phyloP scores from a whole-genome alignment of 2,888 invertebrate genomes.

The Protophormia terraenovae region DNA sequence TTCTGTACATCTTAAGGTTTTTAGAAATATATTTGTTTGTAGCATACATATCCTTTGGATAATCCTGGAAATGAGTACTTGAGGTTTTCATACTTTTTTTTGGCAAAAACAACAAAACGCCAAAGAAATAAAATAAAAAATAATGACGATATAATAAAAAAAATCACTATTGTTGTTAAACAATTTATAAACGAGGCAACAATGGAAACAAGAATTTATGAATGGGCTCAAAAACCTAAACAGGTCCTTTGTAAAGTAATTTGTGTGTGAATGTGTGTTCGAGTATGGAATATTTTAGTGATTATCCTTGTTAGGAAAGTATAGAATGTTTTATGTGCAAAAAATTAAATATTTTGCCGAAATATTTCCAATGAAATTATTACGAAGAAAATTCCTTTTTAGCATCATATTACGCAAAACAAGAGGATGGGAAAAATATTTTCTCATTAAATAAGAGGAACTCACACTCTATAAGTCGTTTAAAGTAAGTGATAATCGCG shows the following conservation, averaged over 20 bases:
- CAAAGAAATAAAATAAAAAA: constrained; percentile 3
- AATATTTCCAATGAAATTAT: constrained; percentile 42
- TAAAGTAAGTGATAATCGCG: constrained; percentile 66
- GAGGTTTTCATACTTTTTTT: constrained; percentile 56
- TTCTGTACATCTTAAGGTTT: not conserved
- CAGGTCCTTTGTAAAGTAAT: constrained; percentile 51
- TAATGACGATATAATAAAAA: constrained; percentile 45
- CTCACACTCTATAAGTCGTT: constrained; percentile 65
- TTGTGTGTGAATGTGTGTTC: constrained; percentile 34
- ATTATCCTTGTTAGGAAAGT: constrained; percentile 45
- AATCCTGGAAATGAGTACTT: constrained; percentile 65
- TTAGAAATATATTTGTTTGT: not conserved
- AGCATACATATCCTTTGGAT: constrained; percentile 58
- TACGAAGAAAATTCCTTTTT: constrained; percentile 25
- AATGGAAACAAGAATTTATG: constrained; percentile 46
- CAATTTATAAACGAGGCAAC: constrained; percentile 53
- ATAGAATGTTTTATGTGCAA: constrained; percentile 37
- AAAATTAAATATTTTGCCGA: constrained; percentile 44
- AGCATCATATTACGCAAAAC: constrained; percentile 66
- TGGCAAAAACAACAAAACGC: not conserved
- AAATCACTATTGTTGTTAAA: constrained; percentile 47
- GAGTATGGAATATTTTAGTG: constrained; percentile 18
- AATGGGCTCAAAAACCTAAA: constrained; percentile 56
- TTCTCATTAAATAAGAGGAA: constrained; percentile 48
- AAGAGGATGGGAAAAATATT: constrained; percentile 47